Percentiles rank a stretch among this genome's conserved stretches.
Evolutionary conservation across 1,140 invertebrate species (phyloP).

Genomic region (Drosophila pachea): DNA sequence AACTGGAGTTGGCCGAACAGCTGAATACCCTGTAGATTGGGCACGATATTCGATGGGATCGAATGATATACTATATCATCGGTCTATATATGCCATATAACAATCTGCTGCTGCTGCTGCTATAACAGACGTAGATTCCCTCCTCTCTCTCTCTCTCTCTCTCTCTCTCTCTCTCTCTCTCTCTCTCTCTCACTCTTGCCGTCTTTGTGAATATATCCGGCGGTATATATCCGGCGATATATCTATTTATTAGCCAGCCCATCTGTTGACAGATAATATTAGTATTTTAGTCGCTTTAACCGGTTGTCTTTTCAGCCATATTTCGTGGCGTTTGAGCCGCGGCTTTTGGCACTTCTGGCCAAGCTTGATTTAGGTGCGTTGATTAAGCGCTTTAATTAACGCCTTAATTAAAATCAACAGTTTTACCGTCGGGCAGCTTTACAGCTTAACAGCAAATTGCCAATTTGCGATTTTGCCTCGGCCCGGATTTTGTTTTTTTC

Average conservation of each 20-base stretch:
- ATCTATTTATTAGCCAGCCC: slow-evolving; percentile 10
- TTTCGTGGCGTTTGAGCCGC: slow-evolving; percentile 25
- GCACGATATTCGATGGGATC: background rate
- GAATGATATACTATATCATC: background rate
- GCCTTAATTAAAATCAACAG: slow-evolving; percentile 72
- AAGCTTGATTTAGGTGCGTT: slow-evolving; percentile 44
- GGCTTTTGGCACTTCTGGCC: slow-evolving; percentile 26
- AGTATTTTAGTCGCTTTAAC: background rate
- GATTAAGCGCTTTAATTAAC: slow-evolving; percentile 67
- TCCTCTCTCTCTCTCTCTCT: too few relatives aligned
- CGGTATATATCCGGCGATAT: background rate
- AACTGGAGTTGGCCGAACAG: background rate
- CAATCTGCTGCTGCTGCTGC: background rate
- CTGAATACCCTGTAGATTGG: background rate
- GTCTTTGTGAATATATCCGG: background rate
- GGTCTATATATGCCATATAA: background rate
- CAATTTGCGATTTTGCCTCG: slow-evolving; percentile 47
- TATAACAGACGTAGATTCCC: too few relatives aligned
- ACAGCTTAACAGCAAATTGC: slow-evolving; percentile 63
- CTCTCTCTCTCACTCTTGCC: too few relatives aligned
- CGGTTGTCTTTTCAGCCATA: slow-evolving; percentile 1
- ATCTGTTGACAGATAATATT: slow-evolving; percentile 30
- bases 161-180: too few relatives aligned
- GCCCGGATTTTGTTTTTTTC: slow-evolving; percentile 30
- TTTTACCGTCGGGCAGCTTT: slow-evolving; percentile 17